Percentiles rank a stretch among this genome's conserved stretches.
These are phyloP conservation scores for Agelas oroides DNA, from an alignment of 37 sponge, comb jelly and placozoan species.

Conservation along the genomic window DNA sequence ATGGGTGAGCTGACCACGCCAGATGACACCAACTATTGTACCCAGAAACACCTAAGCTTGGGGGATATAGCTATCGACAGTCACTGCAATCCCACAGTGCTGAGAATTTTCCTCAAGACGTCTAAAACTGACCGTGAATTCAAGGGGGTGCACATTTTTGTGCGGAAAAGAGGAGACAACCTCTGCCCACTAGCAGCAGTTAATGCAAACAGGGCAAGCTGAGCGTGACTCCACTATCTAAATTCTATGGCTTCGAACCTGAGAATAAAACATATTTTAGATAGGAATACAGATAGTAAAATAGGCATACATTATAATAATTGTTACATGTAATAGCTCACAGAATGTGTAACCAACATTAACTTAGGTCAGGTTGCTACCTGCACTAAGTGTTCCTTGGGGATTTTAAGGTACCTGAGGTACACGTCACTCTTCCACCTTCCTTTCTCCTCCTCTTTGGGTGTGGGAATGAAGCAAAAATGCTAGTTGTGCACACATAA, in stretches of 20 bases:
- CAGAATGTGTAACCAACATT: no score
- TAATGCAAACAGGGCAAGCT: not conserved
- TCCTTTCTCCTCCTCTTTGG: no score
- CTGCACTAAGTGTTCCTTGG: no score
- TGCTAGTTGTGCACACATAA: no score
- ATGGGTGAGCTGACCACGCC: conserved; percentile 3
- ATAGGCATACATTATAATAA: no score
- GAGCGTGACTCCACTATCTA: not conserved
- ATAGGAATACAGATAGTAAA: no score
- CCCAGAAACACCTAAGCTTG: not conserved
- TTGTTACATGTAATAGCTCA: no score
- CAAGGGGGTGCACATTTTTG: not conserved
- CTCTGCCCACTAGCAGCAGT: conserved; percentile 21
- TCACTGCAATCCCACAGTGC: not conserved
- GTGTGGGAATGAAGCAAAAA: no score
- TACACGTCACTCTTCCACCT: no score
- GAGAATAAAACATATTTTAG: no score
- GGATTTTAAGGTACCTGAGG: not conserved
- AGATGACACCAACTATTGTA: not conserved
- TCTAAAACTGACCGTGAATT: conserved; percentile 1
- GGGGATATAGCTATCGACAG: conserved; percentile 5
- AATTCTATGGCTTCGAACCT: no score
- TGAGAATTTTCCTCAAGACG: not conserved
- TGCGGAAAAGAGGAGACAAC: not conserved
- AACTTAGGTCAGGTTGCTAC: no score